Percentiles rank a stretch among this genome's conserved stretches.
These are phyloP conservation scores for Chymomyza caudatula DNA, from an alignment of 2,888 invertebrate species.

Conservation along the genomic window DNA sequence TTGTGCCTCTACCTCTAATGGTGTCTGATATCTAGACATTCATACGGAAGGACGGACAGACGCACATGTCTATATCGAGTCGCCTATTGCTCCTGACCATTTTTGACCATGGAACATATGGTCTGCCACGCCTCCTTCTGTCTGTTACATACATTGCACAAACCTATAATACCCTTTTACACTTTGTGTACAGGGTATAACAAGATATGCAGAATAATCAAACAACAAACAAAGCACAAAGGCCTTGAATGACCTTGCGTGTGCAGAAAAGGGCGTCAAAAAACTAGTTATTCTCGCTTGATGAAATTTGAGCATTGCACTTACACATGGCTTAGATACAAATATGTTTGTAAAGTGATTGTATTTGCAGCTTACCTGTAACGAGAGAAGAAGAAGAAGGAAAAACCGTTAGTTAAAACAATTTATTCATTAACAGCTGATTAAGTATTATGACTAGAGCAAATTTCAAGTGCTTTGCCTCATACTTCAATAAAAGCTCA, in stretches of 20 bases:
- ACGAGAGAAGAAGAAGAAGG: neutral
- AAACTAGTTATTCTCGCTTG: constrained; percentile 34
- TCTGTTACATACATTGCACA: too few species aligned
- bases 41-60: too few species aligned
- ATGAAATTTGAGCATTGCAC: constrained; percentile 34
- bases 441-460: neutral
- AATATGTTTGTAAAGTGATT: neutral
- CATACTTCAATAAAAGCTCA: neutral
- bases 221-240: constrained; percentile 29
- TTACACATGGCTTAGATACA: constrained; percentile 15
- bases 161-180: too few species aligned
- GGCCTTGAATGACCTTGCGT: constrained; percentile 53
- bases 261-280: neutral
- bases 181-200: too few species aligned
- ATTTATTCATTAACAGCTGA: neutral
- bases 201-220: constrained; percentile 5
- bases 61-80: too few species aligned
- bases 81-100: too few species aligned
- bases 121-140: too few species aligned
- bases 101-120: too few species aligned
- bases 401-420: neutral
- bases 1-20: too few species aligned
- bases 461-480: neutral
- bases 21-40: too few species aligned
- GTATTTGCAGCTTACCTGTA: neutral